Percentiles rank a stretch among this genome's conserved stretches.
Conservation (phyloP, 1,140 invertebrate species). For the Daktulosphaira vitifoliae region DNA sequence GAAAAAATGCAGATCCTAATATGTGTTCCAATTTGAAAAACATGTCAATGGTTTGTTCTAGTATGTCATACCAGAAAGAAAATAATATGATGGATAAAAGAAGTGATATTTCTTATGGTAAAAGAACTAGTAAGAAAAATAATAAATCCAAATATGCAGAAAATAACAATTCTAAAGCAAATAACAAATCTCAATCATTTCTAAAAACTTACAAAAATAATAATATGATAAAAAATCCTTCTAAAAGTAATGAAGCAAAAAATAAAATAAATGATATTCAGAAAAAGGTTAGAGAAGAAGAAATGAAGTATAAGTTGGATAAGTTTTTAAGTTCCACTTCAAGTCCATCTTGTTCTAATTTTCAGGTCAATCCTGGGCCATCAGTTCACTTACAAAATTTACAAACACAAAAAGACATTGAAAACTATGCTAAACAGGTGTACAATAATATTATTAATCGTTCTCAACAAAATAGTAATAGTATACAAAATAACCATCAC, state of each 20-base stretch:
- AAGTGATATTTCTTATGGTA: too few relatives aligned
- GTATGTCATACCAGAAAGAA: background rate
- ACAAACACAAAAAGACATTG: background rate
- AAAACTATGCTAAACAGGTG: background rate
- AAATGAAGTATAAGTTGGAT: background rate
- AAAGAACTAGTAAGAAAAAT: too few relatives aligned
- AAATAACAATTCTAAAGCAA: too few relatives aligned
- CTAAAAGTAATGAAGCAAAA: background rate
- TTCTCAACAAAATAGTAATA: too few relatives aligned
- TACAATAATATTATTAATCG: background rate
- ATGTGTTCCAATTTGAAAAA: background rate
- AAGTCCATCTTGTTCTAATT: background rate
- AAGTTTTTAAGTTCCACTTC: background rate
- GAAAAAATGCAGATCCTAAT: background rate
- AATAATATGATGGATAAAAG: background rate
- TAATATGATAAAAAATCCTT: background rate
- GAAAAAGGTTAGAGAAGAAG: background rate
- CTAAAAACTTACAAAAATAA: too few relatives aligned
- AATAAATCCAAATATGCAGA: too few relatives aligned
- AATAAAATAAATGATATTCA: background rate
- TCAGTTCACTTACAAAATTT: background rate
- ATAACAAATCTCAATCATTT: too few relatives aligned
- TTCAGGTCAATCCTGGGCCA: background rate
- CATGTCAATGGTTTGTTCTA: background rate
- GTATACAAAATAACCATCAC: too few relatives aligned